Percentiles rank a stretch among this genome's conserved stretches.
Conservation (phyloP, 2,113 vertebrate species). For the Pyrgilauda ruficollis region DNA sequence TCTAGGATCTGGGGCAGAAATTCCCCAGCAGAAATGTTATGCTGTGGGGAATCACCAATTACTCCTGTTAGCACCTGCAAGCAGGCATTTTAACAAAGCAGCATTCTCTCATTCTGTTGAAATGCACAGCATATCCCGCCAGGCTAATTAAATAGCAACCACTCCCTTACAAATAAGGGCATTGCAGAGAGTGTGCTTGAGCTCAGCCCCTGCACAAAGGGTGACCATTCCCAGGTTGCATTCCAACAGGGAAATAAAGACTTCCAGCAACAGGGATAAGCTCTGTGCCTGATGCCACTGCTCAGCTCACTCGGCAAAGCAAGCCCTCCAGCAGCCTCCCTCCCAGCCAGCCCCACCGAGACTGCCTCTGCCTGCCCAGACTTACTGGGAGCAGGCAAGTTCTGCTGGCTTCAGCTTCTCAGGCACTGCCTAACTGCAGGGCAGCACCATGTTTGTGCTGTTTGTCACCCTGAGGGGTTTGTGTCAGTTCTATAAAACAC, state of each 20-base stretch:
- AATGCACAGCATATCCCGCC: neutral
- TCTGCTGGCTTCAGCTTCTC: neutral
- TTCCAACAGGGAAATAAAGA: neutral
- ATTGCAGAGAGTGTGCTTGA: neutral
- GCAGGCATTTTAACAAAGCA: constrained; percentile 31
- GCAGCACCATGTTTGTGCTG: neutral
- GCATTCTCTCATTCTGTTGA: neutral
- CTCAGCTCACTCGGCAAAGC: neutral
- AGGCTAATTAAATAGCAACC: constrained; percentile 23
- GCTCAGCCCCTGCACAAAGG: neutral
- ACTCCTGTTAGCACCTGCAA: constrained; percentile 41
- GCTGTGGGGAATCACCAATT: constrained; percentile 12
- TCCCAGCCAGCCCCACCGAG: neutral
- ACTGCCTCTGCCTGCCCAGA: neutral
- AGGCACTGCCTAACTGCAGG: neutral
- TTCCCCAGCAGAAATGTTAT: neutral
- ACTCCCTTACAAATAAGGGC: neutral
- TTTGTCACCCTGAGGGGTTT: constrained; percentile 8
- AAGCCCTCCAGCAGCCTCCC: neutral
- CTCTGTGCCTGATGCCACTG: neutral
- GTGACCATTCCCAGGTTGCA: neutral
- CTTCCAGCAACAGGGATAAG: neutral
- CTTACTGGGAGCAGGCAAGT: neutral
- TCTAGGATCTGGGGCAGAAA: neutral
- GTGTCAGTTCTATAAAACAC: constrained; percentile 31